Base-by-base conservation (phyloP, 2,797 vertebrate species). In the Peromyscus nudipes region DNA sequence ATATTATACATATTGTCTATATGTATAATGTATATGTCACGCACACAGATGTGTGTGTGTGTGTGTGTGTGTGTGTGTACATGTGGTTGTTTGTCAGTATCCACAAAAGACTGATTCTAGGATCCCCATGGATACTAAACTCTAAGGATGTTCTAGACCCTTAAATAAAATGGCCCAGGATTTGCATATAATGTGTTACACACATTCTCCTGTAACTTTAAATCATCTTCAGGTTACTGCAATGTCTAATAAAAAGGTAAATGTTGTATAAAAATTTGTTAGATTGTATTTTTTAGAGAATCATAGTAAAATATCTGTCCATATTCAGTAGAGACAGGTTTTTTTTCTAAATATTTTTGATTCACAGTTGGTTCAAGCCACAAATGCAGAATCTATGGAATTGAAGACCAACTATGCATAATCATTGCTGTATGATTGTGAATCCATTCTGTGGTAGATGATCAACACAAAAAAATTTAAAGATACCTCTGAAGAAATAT, bases 401-500 rank as follows among this genome's bases (percentile, higher is more conserved):
- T 1, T 49, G 40, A 64, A 37, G 14, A 49, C 13, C 11, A 31
- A 8, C 16, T 6, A 31, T 46, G 49, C 29, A 34, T 85, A 81
- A 12, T 91, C 64, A 88, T 82, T 82, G 60, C 25, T 94, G 27
- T 94, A 73, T 57, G 37, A 43, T 29, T 81, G 21, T 85, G 21
- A 81, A 75, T 93, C 67, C 37, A 19, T 80, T 83, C 62, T 77
- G 27, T 76, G 52, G 76, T 31, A 37, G 10, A 67, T 67, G 46
- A 79, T 87, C 46, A 89, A 89, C 43, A 69, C 92, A 69, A 46
- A 81, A 65, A 60, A 75, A 23, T 82, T 89, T 77, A 89, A 93
- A 96, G 65, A 91, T 49, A 65, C 12, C 55, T 40, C n/a, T 81
- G 82, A 93, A 77, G 27, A 62, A 89, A 71, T 31, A 89, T 4